Evolutionary conservation across 2,797 vertebrate species (phyloP).

Genomic region (Steatocranus sp.): DNA sequence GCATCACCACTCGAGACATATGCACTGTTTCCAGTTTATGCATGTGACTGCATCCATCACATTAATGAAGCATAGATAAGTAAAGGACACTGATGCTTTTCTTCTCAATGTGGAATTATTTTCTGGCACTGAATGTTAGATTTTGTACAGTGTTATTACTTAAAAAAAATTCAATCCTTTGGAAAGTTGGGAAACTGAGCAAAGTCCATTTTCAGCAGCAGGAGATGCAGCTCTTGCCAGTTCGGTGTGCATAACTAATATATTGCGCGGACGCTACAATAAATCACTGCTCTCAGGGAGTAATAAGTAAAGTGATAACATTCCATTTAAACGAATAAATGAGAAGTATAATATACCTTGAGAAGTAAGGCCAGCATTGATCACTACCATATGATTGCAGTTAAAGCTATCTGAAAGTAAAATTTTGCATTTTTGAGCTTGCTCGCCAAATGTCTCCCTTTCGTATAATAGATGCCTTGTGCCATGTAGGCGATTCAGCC

Average conservation of each 20-base stretch:
- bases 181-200: background rate
- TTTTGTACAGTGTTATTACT: background rate
- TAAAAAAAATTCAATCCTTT: background rate
- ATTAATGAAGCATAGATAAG: background rate
- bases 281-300: background rate
- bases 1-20: background rate
- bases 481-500: constrained; percentile 56
- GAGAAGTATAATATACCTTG: background rate
- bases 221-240: background rate
- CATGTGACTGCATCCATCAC: background rate
- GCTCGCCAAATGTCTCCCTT: constrained; percentile 46
- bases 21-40: background rate
- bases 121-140: background rate
- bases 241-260: background rate
- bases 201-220: background rate
- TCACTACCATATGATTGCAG: constrained; percentile 19
- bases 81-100: background rate
- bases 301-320: constrained; percentile 3
- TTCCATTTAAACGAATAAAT: constrained; percentile 2
- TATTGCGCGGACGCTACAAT: background rate
- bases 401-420: constrained; percentile 5
- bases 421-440: constrained; percentile 15
- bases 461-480: constrained; percentile 42
- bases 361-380: background rate
- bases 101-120: background rate